A percentile compares a stretch with the other conserved stretches of the same genome.
Conservation (phyloP, 2,888 invertebrate genomes). For the Neoitamus cyanurus region DNA sequence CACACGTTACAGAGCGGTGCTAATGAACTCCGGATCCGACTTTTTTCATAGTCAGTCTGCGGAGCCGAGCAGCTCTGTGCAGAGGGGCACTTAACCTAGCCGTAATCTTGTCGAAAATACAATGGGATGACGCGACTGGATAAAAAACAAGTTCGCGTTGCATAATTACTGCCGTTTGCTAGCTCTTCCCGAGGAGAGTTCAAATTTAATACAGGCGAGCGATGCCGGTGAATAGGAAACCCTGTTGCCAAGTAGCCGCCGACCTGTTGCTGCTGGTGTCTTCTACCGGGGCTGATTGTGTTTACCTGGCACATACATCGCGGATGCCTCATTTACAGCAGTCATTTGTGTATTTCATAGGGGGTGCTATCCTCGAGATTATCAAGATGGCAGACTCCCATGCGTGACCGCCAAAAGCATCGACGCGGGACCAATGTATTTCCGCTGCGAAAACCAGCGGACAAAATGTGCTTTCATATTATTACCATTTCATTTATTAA, state of each 20-base stretch:
- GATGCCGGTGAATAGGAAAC: not conserved
- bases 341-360: not conserved
- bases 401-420: constrained; percentile 56
- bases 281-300: constrained; percentile 5
- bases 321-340: not conserved
- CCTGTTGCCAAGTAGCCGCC: constrained; percentile 13
- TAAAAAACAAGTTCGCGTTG: constrained; percentile 43
- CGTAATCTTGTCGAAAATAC: constrained; percentile 34
- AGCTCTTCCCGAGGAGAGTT: constrained; percentile 25
- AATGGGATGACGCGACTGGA: constrained; percentile 35
- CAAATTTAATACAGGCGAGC: constrained; percentile 2
- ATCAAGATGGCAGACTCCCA: constrained; percentile 52
- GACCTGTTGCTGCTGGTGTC: constrained; percentile 9
- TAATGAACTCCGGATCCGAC: constrained; percentile 28
- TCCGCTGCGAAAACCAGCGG: constrained; percentile 57
- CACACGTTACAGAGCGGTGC: constrained; percentile 17
- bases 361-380: constrained; percentile 43
- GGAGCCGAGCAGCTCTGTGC: not conserved
- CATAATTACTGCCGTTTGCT: constrained; percentile 38
- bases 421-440: constrained; percentile 66
- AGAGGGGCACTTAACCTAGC: constrained; percentile 4
- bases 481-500: constrained; percentile 35
- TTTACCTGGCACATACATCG: not conserved
- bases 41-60: not conserved
- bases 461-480: constrained; percentile 21